These are phyloP conservation scores for Phalera bucephala DNA, from an alignment of 2,888 invertebrate species.

Conservation along the genomic window DNA sequence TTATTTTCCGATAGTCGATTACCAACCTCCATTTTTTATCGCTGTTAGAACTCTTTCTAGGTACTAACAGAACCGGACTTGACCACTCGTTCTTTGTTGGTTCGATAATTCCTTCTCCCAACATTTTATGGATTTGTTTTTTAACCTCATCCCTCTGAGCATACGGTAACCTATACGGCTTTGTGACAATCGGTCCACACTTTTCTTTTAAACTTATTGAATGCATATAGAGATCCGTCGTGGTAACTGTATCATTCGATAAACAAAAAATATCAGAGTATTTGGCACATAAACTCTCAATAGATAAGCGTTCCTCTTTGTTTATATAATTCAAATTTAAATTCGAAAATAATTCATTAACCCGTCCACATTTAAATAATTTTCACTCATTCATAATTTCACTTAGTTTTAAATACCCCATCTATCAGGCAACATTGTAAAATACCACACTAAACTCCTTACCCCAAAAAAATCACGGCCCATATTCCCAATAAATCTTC, in stretches of 20 bases:
- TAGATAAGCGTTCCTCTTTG: conserved; percentile 9
- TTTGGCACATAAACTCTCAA: conserved; percentile 20
- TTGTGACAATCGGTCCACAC: conserved; percentile 10
- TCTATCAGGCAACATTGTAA: no score
- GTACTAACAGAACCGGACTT: conserved; percentile 24
- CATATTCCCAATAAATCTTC: no score
- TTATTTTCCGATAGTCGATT: conserved; percentile 18
- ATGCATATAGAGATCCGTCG: conserved; percentile 16
- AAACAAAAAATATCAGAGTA: conserved; percentile 22
- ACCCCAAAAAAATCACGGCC: no score
- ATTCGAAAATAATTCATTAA: conserved; percentile 19
- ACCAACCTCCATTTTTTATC: conserved; percentile 26
- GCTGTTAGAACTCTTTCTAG: conserved; percentile 18
- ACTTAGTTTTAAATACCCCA: no score
- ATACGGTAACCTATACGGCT: conserved; percentile 23
- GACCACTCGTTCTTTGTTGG: conserved; percentile 14
- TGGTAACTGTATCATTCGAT: conserved; percentile 15
- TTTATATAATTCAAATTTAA: conserved; percentile 16
- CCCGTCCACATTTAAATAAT: conserved; percentile 7
- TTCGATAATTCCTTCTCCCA: conserved; percentile 19
- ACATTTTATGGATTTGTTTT: conserved; percentile 17
- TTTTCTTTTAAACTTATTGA: conserved; percentile 17
- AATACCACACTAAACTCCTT: no score
- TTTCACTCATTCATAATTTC: no score
- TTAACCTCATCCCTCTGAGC: conserved; percentile 14